phyloP scores from a whole-genome alignment of 2,797 vertebrate species.

The Mallotus villosus region DNA sequence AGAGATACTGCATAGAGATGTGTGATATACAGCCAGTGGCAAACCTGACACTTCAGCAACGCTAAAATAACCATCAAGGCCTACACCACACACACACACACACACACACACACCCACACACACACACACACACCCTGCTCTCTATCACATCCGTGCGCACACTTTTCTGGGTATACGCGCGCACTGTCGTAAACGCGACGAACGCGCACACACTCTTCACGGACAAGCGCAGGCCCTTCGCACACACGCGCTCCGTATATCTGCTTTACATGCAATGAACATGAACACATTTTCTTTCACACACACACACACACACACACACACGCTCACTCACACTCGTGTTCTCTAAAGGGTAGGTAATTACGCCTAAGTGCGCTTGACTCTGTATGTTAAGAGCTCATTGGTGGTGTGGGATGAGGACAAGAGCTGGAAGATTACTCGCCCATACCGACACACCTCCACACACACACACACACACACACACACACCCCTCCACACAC shows the following conservation, averaged over 20 bases:
- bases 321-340: conserved; percentile 13
- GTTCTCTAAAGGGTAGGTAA: conserved; percentile 53
- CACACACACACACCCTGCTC: conserved; percentile 7
- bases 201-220: conserved; percentile 1
- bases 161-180: background rate
- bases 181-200: background rate
- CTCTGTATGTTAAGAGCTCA: conserved; percentile 69
- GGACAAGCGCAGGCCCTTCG: background rate
- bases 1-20: conserved; percentile 23
- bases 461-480: conserved; percentile 2
- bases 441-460: conserved; percentile 13
- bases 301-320: conserved; percentile 17
- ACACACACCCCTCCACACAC: too few species aligned
- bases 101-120: too few species aligned
- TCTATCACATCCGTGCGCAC: background rate
- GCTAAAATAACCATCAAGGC: conserved; percentile 17
- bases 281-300: background rate
- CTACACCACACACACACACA: conserved; percentile 14
- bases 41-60: conserved; percentile 19
- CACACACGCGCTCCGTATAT: conserved; percentile 12
- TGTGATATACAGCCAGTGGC: background rate
- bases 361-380: conserved; percentile 73
- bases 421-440: conserved; percentile 61
- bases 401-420: conserved; percentile 19
- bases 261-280: too few species aligned